These are phyloP conservation scores for Nemopilema nomurai DNA, from an alignment of 30 jellyfish, hydroid and myxozoan species.

Conservation along the genomic window DNA sequence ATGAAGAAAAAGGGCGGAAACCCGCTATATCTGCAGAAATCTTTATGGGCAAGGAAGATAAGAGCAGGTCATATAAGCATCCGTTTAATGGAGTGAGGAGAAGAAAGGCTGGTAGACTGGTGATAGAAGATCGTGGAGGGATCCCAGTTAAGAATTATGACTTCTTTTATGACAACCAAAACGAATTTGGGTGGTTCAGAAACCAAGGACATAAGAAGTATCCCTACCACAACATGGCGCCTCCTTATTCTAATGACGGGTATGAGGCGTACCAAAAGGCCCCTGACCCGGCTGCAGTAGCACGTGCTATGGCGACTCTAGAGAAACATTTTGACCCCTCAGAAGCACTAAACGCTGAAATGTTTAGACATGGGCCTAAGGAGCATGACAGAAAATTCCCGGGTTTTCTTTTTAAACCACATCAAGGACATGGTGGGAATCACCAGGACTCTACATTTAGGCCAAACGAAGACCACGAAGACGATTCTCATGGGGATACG, in stretches of 20 bases:
- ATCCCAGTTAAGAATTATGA: slow-evolving; percentile 37
- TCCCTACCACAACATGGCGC: slow-evolving; percentile 19
- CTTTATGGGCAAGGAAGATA: too few relatives aligned
- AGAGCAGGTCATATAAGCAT: too few relatives aligned
- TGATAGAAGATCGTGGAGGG: not conserved
- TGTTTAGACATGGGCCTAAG: slow-evolving; percentile 32
- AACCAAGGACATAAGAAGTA: slow-evolving; percentile 33
- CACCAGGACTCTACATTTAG: not conserved
- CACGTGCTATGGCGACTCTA: slow-evolving; percentile 32
- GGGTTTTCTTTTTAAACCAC: not conserved
- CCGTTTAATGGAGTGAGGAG: too few relatives aligned
- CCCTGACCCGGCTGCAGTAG: slow-evolving; percentile 24
- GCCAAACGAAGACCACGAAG: slow-evolving; percentile 3
- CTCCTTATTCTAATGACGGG: slow-evolving; percentile 32
- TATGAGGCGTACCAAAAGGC: slow-evolving; percentile 37
- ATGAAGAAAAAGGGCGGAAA: too few relatives aligned
- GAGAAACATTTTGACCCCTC: slow-evolving; percentile 40
- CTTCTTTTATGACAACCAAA: slow-evolving; percentile 47
- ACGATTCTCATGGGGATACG: not conserved
- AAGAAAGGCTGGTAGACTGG: too few relatives aligned
- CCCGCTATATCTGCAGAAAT: too few relatives aligned
- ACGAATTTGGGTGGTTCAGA: slow-evolving; percentile 38
- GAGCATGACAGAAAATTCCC: not conserved
- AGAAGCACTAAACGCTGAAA: slow-evolving; percentile 45
- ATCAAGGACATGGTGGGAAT: not conserved